Evolutionary conservation across 1,140 invertebrate genomes (phyloP), one percentile per base, ranked within the genome.

Genomic region (Drosophila carrolli): DNA sequence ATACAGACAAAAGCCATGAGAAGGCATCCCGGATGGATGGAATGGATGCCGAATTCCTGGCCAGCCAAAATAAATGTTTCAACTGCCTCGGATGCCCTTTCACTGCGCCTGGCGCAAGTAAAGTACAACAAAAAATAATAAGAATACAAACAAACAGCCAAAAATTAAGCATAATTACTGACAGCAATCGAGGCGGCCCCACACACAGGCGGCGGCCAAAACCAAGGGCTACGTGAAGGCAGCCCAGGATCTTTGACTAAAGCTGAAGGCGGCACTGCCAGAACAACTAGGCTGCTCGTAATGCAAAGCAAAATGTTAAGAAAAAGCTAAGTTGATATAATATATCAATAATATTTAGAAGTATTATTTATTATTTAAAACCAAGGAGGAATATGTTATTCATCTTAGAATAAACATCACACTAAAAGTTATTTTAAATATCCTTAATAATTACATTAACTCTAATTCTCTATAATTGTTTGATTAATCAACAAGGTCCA

Each of bases 121-220:
- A 57, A 23, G 53, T 37, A 23, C 23, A 40, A 57, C 46, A 61
- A 65, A 44, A 57, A 37, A 40, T 43, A 55, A 61, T 51, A 50
- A 70, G 57, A 48, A 76, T 53, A 53, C 51, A 72, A 75, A 79
- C 70, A 78, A 67, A 72, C 63, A 79, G 80, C 62, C 80, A 86
- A 86, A 89, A 86, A 86, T 86, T 86, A 86, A 86, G 83, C 79
- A 86, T 86, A 86, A 86, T 86, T 86, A 86, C 83, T 88, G 83
- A 86, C 79, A 86, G 84, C 84, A 88, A 89, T 88, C 84, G 63
- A 66, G 63, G 55, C 67, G 71, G 83, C 83, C 83, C 81, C 83
- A 83, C 83, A 85, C 62, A 75, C 81, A 73, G 77, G 57, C 50
- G 47, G 59, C 58, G 56, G 55, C 46, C 63, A 46, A 71, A 79